Evolutionary conservation across 2,797 vertebrate species (phyloP).

Genomic region (Notolepis coatsorum): DNA sequence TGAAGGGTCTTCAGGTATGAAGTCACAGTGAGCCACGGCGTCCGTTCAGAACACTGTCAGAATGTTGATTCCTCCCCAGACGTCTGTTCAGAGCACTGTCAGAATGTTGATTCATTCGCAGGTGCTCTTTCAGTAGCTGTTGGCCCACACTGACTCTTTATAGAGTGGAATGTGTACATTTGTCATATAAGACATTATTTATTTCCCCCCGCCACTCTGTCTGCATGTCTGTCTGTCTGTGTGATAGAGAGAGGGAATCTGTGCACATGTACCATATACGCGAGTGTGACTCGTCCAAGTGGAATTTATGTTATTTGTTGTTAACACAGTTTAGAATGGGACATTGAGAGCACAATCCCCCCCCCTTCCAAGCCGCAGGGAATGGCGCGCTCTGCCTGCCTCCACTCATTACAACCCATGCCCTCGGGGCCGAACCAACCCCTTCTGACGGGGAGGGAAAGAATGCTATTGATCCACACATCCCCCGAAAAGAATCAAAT

Average conservation of each 20-base stretch:
- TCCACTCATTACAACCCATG: constrained; percentile 85
- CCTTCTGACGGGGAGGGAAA: constrained; percentile 66
- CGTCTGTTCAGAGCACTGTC: constrained; percentile 17
- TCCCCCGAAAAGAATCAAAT: constrained; percentile 88
- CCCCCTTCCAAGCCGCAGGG: constrained; percentile 61
- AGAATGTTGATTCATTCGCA: constrained; percentile 36
- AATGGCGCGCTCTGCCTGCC: constrained; percentile 81
- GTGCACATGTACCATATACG: background rate
- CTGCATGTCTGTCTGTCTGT: constrained; percentile 18
- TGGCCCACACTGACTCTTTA: background rate
- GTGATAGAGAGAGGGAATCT: background rate
- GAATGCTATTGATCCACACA: constrained; percentile 89
- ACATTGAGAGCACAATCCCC: constrained; percentile 83
- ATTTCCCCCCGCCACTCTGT: background rate
- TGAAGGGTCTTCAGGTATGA: no score
- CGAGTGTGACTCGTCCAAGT: constrained; percentile 51
- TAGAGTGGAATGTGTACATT: constrained; percentile 15
- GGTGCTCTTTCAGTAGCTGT: constrained; percentile 29
- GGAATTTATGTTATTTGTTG: constrained; percentile 91
- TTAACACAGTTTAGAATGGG: constrained; percentile 90
- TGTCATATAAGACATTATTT: constrained; percentile 9
- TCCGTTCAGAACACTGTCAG: no score
- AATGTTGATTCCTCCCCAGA: no score
- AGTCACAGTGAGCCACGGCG: no score
- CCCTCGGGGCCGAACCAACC: constrained; percentile 79